phyloP scores from a whole-genome alignment of 2,888 invertebrate species.

The Ormyrus rosae region DNA sequence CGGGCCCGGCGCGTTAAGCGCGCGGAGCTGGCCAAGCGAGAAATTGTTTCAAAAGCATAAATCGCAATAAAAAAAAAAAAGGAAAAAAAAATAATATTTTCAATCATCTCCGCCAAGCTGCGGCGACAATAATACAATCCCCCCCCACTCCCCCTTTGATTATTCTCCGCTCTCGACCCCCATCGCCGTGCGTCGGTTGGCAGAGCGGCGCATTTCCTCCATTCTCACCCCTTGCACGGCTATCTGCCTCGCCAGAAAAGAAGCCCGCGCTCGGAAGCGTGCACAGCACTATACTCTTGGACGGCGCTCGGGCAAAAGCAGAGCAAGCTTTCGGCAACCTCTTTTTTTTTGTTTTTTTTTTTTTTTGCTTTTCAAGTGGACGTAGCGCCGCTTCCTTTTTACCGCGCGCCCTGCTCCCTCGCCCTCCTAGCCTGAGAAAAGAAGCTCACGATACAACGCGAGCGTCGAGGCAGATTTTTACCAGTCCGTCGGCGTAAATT shows the following conservation, averaged over 20 bases:
- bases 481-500: no score
- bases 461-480: no score
- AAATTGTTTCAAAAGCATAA: constrained; percentile 38
- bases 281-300: not conserved
- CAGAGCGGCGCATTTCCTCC: constrained; percentile 36
- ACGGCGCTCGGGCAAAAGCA: not conserved
- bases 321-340: not conserved
- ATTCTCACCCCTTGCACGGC: not conserved
- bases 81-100: not conserved
- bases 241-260: constrained; percentile 17
- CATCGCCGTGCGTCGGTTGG: no score
- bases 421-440: no score
- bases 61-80: constrained; percentile 23
- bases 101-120: not conserved
- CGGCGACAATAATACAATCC: constrained; percentile 21
- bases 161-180: constrained; percentile 26
- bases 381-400: no score
- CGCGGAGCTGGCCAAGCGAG: constrained; percentile 11
- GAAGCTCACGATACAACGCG: no score
- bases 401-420: no score
- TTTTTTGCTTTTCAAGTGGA: no score
- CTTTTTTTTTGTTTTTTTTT: no score
- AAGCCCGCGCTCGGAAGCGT: constrained; percentile 34
- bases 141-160: constrained; percentile 18
- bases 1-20: not conserved